phyloP scores from a whole-genome alignment of 1,140 invertebrate genomes.

The Drosophila murphyi region DNA sequence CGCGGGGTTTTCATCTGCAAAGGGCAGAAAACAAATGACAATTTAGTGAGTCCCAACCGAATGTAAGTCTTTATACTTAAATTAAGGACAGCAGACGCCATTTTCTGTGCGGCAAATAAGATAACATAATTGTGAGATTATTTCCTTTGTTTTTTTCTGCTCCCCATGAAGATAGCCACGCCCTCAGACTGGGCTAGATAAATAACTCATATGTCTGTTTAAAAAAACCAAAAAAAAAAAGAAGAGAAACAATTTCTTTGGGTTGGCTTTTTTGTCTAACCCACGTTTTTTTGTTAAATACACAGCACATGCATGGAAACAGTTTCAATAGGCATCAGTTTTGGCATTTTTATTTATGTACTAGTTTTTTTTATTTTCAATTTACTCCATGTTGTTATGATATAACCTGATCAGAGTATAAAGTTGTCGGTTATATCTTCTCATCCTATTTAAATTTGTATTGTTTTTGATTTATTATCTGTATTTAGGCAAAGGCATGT shows the following conservation, averaged over 20 bases:
- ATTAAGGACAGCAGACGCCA: constrained; percentile 45
- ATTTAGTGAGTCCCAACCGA: not conserved
- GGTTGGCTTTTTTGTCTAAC: constrained; percentile 7
- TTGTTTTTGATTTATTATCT: constrained; percentile 75
- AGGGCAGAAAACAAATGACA: constrained; percentile 38
- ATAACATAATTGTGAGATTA: constrained; percentile 69
- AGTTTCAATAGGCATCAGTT: too few species aligned
- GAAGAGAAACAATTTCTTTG: constrained; percentile 15
- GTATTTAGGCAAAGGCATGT: constrained; percentile 63
- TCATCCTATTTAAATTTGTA: constrained; percentile 38
- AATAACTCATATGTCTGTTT: constrained; percentile 63
- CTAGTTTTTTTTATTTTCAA: too few species aligned
- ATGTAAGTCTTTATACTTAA: constrained; percentile 48
- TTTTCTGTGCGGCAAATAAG: constrained; percentile 44
- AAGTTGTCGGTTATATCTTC: constrained; percentile 3
- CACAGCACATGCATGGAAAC: too few species aligned
- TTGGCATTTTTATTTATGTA: too few species aligned
- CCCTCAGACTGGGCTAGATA: constrained; percentile 49
- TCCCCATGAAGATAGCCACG: constrained; percentile 14
- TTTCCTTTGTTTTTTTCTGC: not conserved
- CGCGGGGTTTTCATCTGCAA: constrained; percentile 80
- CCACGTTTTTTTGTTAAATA: too few species aligned
- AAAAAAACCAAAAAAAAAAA: constrained; percentile 16
- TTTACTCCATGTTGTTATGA: too few species aligned
- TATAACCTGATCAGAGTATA: not conserved